Conservation (phyloP, 2,888 invertebrate genomes). For the Nemotelus nigrinus region DNA sequence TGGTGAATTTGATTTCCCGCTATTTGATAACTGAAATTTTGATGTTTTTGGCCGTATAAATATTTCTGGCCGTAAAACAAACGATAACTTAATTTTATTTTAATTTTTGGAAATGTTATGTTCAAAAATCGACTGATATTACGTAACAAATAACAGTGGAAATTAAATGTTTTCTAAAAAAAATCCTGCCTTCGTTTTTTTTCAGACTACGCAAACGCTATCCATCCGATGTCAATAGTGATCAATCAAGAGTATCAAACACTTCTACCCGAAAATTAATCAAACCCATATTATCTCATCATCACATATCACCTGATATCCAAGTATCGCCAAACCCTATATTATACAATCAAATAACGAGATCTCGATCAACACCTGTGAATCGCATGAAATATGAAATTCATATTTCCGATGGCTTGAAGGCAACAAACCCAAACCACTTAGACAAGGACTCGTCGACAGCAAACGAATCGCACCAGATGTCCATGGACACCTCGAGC, state of each 20-base stretch:
- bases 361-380: background rate
- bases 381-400: constrained; percentile 23
- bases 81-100: too few relatives aligned
- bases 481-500: constrained; percentile 58
- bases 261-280: background rate
- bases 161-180: too few relatives aligned
- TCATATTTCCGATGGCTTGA: background rate
- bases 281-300: too few relatives aligned
- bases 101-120: too few relatives aligned
- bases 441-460: background rate
- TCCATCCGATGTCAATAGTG: constrained; percentile 55
- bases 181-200: constrained; percentile 6
- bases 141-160: too few relatives aligned
- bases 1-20: too few relatives aligned
- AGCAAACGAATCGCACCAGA: constrained; percentile 56
- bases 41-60: too few relatives aligned
- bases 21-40: too few relatives aligned
- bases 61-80: too few relatives aligned
- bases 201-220: constrained; percentile 62
- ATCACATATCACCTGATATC: too few relatives aligned
- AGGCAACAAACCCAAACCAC: background rate
- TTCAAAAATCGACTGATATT: too few relatives aligned
- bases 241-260: constrained; percentile 47
- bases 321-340: too few relatives aligned
- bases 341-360: background rate